Percentiles rank a stretch among this genome's conserved stretches.
phyloP scores from a whole-genome alignment of 2,888 invertebrate species.

The Resseliella maxima region DNA sequence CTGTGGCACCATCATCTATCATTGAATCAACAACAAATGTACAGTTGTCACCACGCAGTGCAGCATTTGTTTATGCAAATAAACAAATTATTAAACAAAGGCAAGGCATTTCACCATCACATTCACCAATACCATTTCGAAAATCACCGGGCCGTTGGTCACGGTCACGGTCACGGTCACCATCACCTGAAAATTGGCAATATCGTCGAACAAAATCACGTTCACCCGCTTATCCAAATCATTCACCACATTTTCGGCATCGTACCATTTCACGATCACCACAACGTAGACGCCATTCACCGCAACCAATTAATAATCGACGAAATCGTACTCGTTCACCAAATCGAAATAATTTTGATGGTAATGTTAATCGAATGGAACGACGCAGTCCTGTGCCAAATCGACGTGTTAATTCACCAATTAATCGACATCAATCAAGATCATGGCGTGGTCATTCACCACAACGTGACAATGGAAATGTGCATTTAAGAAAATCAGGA shows the following conservation, averaged over 20 bases:
- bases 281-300: conserved; percentile 57
- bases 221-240: conserved; percentile 47
- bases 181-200: conserved; percentile 54
- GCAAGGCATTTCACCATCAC: conserved; percentile 58
- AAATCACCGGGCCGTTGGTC: conserved; percentile 57
- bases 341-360: conserved; percentile 56
- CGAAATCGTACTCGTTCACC: conserved; percentile 56
- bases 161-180: conserved; percentile 54
- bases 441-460: background rate
- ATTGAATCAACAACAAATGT: conserved; percentile 57
- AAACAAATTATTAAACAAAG: conserved; percentile 60
- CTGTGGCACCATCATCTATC: background rate
- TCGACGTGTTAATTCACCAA: background rate
- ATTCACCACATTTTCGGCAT: conserved; percentile 7
- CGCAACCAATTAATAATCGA: conserved; percentile 54
- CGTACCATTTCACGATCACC: conserved; percentile 56
- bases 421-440: background rate
- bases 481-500: conserved; percentile 6
- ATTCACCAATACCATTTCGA: conserved; percentile 54
- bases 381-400: conserved; percentile 22
- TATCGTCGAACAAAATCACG: background rate
- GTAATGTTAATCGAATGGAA: conserved; percentile 56
- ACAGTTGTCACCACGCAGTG: conserved; percentile 60
- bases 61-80: conserved; percentile 60
- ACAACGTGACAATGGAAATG: background rate